Conservation (phyloP, 53 echinoderm and acorn worm genomes). For the Henricia sp. region DNA sequence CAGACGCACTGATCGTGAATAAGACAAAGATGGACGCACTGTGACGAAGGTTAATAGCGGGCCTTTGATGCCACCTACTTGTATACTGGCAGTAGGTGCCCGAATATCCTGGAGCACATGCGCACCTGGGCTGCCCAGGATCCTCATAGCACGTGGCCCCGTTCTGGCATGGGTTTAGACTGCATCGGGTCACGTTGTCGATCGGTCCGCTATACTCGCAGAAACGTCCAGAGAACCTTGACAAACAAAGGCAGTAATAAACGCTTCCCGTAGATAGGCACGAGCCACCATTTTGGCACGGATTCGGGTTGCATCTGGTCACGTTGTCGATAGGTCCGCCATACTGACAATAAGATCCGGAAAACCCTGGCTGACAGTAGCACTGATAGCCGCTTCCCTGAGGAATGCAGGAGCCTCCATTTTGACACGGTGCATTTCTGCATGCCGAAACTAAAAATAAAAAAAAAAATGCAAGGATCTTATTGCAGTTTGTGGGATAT, state of each 20-base stretch:
- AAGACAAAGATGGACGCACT: no score
- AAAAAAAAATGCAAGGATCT: no score
- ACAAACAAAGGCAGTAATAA: conserved; percentile 63
- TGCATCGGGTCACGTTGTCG: neutral
- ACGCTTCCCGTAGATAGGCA: conserved; percentile 63
- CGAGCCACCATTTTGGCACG: conserved; percentile 56
- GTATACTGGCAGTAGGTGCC: conserved; percentile 76
- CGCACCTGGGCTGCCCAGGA: conserved; percentile 67
- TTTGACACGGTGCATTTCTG: conserved; percentile 41
- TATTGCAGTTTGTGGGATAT: no score
- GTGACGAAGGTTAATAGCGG: no score
- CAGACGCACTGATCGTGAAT: no score
- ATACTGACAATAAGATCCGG: conserved; percentile 58
- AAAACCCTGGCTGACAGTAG: conserved; percentile 69
- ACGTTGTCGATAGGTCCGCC: conserved; percentile 26
- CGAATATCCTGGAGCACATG: conserved; percentile 76
- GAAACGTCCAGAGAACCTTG: conserved; percentile 64
- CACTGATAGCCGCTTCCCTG: conserved; percentile 61
- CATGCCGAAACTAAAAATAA: conserved; percentile 46
- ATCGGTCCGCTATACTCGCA: conserved; percentile 42
- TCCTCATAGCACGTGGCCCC: conserved; percentile 72
- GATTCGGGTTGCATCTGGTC: conserved; percentile 33
- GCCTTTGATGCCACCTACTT: no score
- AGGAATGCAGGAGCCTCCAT: conserved; percentile 74
- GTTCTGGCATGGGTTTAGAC: conserved; percentile 72